Conservation (phyloP, 2,888 invertebrate species). For the Drosophila tanythrix region DNA sequence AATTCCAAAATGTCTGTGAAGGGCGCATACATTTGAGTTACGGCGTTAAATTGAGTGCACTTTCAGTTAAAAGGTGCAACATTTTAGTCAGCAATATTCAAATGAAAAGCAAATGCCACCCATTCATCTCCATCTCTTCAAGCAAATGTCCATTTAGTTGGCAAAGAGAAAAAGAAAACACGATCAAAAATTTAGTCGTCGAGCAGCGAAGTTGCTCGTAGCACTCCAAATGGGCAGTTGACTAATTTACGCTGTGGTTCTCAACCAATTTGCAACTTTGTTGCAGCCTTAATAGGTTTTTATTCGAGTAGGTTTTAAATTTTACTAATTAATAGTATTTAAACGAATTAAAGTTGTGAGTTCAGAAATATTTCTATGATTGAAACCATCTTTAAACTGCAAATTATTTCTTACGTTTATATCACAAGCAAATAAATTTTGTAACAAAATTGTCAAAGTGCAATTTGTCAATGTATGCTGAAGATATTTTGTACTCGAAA, state of each 20-base stretch:
- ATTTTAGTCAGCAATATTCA: conserved; percentile 34
- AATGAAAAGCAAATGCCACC: conserved; percentile 13
- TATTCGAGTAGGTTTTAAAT: no score
- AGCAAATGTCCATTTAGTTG: conserved; percentile 19
- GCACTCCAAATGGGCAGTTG: conserved; percentile 27
- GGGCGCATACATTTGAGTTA: conserved; percentile 60
- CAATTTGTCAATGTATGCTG: neutral
- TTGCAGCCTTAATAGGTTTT: conserved; percentile 14
- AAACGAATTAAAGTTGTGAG: neutral
- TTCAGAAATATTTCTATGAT: neutral
- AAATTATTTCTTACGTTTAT: neutral
- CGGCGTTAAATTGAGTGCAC: conserved; percentile 66
- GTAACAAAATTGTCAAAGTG: neutral
- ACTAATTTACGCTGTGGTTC: conserved; percentile 26
- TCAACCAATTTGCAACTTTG: conserved; percentile 22
- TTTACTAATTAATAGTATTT: neutral
- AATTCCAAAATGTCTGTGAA: conserved; percentile 60
- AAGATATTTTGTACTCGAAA: neutral
- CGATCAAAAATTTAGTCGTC: conserved; percentile 2
- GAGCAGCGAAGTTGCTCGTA: conserved; percentile 23
- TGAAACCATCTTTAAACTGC: neutral
- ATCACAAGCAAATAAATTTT: neutral
- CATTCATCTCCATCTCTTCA: neutral
- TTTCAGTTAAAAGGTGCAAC: conserved; percentile 48
- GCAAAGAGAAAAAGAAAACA: neutral